phyloP scores from a whole-genome alignment of 2,113 vertebrate genomes.

The Anarrhichthys ocellatus region DNA sequence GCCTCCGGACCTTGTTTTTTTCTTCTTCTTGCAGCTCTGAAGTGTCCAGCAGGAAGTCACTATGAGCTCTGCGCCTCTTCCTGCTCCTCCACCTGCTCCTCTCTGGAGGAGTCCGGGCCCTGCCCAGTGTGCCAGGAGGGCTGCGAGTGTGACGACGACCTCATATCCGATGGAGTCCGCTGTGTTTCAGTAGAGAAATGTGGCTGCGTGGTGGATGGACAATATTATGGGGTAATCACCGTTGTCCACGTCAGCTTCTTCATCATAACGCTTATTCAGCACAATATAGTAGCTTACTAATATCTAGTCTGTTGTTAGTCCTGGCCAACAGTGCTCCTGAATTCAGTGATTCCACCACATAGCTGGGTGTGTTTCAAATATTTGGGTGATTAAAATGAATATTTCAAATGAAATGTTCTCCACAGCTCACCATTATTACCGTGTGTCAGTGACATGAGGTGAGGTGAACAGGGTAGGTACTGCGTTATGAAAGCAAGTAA shows the following conservation, averaged over 20 bases:
- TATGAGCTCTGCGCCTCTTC: constrained; percentile 39
- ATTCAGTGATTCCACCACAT: no score
- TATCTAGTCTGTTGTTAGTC: not conserved
- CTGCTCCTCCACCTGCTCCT: constrained; percentile 46
- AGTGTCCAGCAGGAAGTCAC: constrained; percentile 33
- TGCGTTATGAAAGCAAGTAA: not conserved
- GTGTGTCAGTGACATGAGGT: no score
- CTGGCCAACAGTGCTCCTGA: not conserved
- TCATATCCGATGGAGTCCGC: constrained; percentile 26
- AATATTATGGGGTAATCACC: constrained; percentile 33
- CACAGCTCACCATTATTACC: no score
- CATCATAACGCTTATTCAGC: not conserved
- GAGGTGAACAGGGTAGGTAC: no score
- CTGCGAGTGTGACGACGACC: constrained; percentile 39
- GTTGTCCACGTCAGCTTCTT: not conserved
- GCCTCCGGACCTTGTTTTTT: not conserved
- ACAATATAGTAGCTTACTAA: not conserved
- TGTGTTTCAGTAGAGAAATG: constrained; percentile 44
- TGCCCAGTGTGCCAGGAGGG: constrained; percentile 38
- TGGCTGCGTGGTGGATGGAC: constrained; percentile 39
- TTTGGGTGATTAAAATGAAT: no score
- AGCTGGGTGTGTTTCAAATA: no score
- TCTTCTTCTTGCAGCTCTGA: constrained; percentile 21
- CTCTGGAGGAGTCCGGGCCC: constrained; percentile 18
- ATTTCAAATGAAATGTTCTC: not conserved